These are phyloP conservation scores for Himalopsyche tibetana DNA, from an alignment of 2,888 invertebrate species.

Conservation along the genomic window DNA sequence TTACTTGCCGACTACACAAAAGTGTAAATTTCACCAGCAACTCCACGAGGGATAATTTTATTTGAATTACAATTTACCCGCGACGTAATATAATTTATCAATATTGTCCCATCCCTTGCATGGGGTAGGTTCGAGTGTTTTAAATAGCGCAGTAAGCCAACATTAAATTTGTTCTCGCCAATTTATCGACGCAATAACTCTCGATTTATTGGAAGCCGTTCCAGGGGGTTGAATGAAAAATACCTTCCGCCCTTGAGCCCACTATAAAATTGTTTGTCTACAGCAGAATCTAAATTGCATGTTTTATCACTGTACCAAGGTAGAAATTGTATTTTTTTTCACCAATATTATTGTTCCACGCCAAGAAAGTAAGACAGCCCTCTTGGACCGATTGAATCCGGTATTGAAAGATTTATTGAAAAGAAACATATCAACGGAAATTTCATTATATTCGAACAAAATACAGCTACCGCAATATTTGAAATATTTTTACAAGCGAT, in stretches of 20 bases:
- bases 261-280: slow-evolving; percentile 30
- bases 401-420: background rate
- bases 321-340: background rate
- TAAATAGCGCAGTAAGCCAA: slow-evolving; percentile 52
- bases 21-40: too few species aligned
- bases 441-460: too few species aligned
- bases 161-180: slow-evolving; percentile 53
- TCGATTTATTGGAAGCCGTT: slow-evolving; percentile 62
- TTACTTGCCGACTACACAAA: too few species aligned
- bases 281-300: slow-evolving; percentile 15
- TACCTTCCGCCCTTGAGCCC: slow-evolving; percentile 13
- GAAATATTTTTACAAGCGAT: too few species aligned
- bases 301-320: background rate
- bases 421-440: too few species aligned
- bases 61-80: too few species aligned
- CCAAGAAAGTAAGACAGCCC: too few species aligned
- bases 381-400: background rate
- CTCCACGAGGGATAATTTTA: too few species aligned
- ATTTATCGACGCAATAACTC: slow-evolving; percentile 64
- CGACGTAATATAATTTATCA: background rate
- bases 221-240: slow-evolving; percentile 8
- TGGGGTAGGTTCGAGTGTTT: slow-evolving; percentile 56
- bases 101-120: background rate
- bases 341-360: background rate
- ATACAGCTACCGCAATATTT: too few species aligned